A percentile compares a stretch with the other conserved stretches of the same genome.
Evolutionary conservation across 2,113 vertebrate species (phyloP).

Genomic region (Todiramphus saurophagus): DNA sequence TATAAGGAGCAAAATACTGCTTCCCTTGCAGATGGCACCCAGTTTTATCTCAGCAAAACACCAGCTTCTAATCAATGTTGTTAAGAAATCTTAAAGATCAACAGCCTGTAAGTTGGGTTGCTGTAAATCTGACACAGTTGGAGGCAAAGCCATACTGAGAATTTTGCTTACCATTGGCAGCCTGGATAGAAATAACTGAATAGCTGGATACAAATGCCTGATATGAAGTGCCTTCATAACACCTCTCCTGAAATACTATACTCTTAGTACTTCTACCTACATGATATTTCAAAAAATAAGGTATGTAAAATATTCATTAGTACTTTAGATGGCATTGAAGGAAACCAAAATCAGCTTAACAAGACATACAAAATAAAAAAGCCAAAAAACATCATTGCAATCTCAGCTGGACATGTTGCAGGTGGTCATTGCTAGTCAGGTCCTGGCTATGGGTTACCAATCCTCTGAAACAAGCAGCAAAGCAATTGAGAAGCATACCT

Average conservation of each 20-base stretch:
- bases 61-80: slow-evolving; percentile 23
- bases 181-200: neutral
- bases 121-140: slow-evolving; percentile 46
- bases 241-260: neutral
- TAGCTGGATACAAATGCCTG: neutral
- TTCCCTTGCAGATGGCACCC: slow-evolving; percentile 63
- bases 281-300: neutral
- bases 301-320: neutral
- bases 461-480: neutral
- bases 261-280: neutral
- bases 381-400: rapidly evolving
- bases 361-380: neutral
- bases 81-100: slow-evolving; percentile 33
- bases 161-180: slow-evolving; percentile 16
- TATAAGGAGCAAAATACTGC: slow-evolving; percentile 35
- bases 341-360: neutral
- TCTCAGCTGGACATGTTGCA: neutral
- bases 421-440: neutral
- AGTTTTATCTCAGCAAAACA: slow-evolving; percentile 70
- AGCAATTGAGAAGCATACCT: neutral
- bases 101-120: neutral
- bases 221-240: neutral
- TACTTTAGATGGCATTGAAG: neutral
- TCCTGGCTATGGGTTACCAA: neutral
- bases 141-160: neutral